Evolutionary conservation across 1,140 invertebrate species (phyloP), one percentile per base, ranked within the genome.

Genomic region (Drosophila arizonae): DNA sequence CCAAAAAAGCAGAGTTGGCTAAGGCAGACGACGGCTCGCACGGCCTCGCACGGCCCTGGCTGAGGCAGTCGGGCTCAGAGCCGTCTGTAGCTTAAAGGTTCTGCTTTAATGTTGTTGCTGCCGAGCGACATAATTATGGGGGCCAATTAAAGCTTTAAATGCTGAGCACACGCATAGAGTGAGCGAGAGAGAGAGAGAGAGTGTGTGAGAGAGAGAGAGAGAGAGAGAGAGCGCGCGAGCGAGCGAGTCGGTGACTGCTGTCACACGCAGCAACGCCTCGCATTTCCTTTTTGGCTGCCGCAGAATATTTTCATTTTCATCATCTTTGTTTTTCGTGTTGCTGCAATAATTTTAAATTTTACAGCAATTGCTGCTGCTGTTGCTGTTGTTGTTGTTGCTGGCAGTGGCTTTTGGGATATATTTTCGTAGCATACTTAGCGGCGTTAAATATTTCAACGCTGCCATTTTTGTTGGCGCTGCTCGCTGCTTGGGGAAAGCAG

Each of bases 381-480:
- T 17, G 26, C 36, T 26, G 36, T 10, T 57, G 41, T 39, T 46
- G 52, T 21, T 52, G 43, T 36, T 56, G 24, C 50, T 55, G 48
- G 55, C 28, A 75, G 24, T 60, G 55, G 28, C 61, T 52, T 52
- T 77, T 50, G 46, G 39, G 63, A 76, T 78, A 72, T 76, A 82
- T 87, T 87, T 79, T 87, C 50, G 82, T 82, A 82, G 82, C 79
- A 81, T 87, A 86, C 82, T 86, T 86, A 87, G 76, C 79, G 76
- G 79, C 79, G 82, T 87, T 86, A 79, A 87, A 86, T 87, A 86
- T 86, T 86, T 86, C 81, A 86, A 86, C 82, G 82, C 78, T 81
- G 75, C 81, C 81, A 86, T 86, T 86, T 84, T 63, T 78, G 62
- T 67, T 72, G 56, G 48, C 58, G 51, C 39, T 68, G 62, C 65